These are phyloP conservation scores for Eupithecia centaureata DNA, from an alignment of 2,888 invertebrate species.

Conservation along the genomic window DNA sequence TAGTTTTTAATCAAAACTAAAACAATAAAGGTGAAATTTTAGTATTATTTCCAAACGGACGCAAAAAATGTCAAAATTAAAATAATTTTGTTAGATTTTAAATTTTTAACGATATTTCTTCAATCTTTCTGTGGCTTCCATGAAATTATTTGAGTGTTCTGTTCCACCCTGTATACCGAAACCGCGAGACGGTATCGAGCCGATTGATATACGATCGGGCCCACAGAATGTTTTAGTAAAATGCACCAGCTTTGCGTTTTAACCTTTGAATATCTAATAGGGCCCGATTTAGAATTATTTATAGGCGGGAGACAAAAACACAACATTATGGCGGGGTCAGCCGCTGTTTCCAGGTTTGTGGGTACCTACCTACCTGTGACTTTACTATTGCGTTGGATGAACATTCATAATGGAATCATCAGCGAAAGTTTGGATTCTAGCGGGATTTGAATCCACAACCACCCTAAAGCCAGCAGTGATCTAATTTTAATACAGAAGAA, in stretches of 20 bases:
- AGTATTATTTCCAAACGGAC: not conserved
- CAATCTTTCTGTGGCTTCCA: too few species aligned
- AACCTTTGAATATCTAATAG: constrained; percentile 83
- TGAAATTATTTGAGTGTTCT: not conserved
- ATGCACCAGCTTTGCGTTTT: constrained; percentile 75
- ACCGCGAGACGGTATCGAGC: constrained; percentile 71
- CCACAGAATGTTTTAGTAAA: constrained; percentile 73
- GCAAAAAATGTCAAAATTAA: not conserved
- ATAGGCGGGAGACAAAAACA: constrained; percentile 78
- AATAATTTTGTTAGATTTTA: not conserved
- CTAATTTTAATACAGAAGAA: not conserved
- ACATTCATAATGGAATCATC: not conserved
- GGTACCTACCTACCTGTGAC: not conserved
- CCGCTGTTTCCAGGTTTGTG: not conserved
- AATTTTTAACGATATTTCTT: not conserved
- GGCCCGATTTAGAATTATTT: constrained; percentile 81
- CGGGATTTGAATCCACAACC: not conserved
- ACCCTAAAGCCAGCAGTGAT: not conserved
- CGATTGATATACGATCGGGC: constrained; percentile 81
- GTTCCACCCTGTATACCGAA: constrained; percentile 43
- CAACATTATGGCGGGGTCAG: constrained; percentile 73
- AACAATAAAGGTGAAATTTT: too few species aligned
- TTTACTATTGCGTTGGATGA: not conserved
- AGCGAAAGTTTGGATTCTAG: not conserved
- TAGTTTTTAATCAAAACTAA: too few species aligned